phyloP scores from a whole-genome alignment of 2,113 vertebrate genomes.

The Stomatorhinus ivindoensis region DNA sequence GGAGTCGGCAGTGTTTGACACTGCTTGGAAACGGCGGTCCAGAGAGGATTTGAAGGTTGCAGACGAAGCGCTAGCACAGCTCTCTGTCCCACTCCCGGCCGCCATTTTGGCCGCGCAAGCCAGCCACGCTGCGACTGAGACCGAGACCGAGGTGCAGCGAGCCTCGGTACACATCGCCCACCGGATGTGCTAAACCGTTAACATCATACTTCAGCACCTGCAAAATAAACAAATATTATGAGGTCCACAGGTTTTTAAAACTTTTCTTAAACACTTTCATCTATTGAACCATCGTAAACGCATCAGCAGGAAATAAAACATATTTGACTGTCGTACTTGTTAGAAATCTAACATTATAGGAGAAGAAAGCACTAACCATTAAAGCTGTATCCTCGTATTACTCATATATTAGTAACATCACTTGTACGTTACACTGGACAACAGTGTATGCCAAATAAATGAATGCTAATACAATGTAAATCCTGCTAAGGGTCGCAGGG shows the following conservation, averaged over 20 bases:
- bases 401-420: background rate
- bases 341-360: background rate
- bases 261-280: background rate
- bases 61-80: constrained; percentile 49
- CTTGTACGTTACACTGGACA: background rate
- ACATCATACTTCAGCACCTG: background rate
- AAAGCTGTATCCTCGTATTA: background rate
- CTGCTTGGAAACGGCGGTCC: constrained; percentile 73
- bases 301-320: background rate
- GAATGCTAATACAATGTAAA: background rate
- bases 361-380: background rate
- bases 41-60: constrained; percentile 72
- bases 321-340: background rate
- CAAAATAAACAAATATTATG: background rate
- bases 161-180: background rate
- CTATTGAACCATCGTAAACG: background rate
- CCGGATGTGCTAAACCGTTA: background rate
- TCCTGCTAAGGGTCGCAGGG: background rate
- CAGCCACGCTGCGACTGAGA: background rate
- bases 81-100: constrained; percentile 61
- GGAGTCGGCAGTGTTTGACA: constrained; percentile 91
- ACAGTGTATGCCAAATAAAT: background rate
- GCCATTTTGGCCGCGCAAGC: constrained; percentile 67
- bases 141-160: background rate
- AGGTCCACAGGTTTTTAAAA: background rate